Evolutionary conservation across 2,113 vertebrate genomes (phyloP).

Genomic region (Chaenogobius annularis): DNA sequence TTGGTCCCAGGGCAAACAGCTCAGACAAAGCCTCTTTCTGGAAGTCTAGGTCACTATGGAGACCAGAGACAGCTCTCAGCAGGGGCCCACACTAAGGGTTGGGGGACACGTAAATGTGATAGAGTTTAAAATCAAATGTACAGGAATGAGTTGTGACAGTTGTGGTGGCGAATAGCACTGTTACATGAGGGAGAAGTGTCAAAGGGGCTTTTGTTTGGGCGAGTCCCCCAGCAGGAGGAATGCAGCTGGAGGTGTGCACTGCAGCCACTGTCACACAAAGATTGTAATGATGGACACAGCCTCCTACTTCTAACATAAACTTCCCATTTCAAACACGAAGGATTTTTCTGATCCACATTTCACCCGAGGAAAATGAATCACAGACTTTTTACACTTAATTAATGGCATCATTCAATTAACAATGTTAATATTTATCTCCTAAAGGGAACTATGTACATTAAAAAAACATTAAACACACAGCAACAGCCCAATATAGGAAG

Average conservation of each 20-base stretch:
- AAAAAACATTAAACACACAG: background rate
- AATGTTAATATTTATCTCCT: background rate
- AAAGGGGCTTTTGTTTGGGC: constrained; percentile 32
- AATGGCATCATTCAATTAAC: background rate
- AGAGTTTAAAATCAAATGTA: background rate
- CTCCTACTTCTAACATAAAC: background rate
- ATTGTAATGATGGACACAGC: constrained; percentile 1
- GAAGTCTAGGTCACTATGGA: constrained; percentile 56
- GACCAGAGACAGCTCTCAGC: constrained; percentile 31
- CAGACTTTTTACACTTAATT: background rate
- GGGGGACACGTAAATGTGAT: constrained; percentile 32
- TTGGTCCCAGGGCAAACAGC: constrained; percentile 53
- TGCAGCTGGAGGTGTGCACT: constrained; percentile 26
- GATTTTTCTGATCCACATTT: background rate
- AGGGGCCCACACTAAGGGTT: constrained; percentile 17
- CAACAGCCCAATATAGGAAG: no score
- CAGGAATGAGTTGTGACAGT: background rate
- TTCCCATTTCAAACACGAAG: background rate
- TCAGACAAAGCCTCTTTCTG: constrained; percentile 61
- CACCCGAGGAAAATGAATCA: no score
- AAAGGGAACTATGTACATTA: background rate
- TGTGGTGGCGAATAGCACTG: background rate
- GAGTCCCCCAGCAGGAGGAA: constrained; percentile 46
- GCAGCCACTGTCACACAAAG: constrained; percentile 15
- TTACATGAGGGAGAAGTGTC: constrained; percentile 3